A percentile compares a stretch with the other conserved stretches of the same genome.
These are phyloP conservation scores for Drosophila kuntzei DNA, from an alignment of 2,888 invertebrate genomes.

Conservation along the genomic window DNA sequence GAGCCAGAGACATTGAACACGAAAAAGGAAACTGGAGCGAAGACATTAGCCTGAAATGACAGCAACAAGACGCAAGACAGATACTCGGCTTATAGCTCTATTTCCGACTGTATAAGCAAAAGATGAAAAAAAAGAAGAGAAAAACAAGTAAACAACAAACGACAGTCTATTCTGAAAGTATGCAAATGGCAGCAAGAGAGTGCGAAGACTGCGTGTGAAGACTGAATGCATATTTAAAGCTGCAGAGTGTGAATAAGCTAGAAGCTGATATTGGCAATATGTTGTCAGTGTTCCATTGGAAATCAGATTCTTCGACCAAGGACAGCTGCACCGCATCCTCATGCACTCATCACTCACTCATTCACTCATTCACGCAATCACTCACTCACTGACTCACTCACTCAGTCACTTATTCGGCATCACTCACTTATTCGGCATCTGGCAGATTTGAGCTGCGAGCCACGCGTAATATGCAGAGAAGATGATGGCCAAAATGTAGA, in stretches of 20 bases:
- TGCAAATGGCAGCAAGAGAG: conserved; percentile 47
- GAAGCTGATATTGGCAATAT: conserved; percentile 31
- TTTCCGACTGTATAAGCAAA: conserved; percentile 41
- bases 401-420: conserved; percentile 36
- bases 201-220: conserved; percentile 31
- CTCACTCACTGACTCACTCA: conserved; percentile 41
- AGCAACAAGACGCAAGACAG: conserved; percentile 76
- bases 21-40: conserved; percentile 78
- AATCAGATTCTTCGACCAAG: conserved; percentile 65
- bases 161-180: conserved; percentile 27
- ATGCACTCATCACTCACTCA: conserved; percentile 20
- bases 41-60: conserved; percentile 79
- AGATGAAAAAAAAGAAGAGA: conserved; percentile 33
- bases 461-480: conserved; percentile 39
- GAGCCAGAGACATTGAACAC: conserved; percentile 73
- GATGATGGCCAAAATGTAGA: conserved; percentile 36
- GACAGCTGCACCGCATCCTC: conserved; percentile 51
- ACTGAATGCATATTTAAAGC: conserved; percentile 25
- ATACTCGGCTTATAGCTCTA: conserved; percentile 66
- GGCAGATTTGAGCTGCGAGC: conserved; percentile 32
- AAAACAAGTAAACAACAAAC: conserved; percentile 44
- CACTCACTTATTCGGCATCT: conserved; percentile 34
- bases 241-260: conserved; percentile 24
- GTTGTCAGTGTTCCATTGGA: conserved; percentile 56
- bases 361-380: conserved; percentile 36